These are phyloP conservation scores for Xanthostigma xanthostigma DNA, from an alignment of 2,888 invertebrate species.

Conservation along the genomic window DNA sequence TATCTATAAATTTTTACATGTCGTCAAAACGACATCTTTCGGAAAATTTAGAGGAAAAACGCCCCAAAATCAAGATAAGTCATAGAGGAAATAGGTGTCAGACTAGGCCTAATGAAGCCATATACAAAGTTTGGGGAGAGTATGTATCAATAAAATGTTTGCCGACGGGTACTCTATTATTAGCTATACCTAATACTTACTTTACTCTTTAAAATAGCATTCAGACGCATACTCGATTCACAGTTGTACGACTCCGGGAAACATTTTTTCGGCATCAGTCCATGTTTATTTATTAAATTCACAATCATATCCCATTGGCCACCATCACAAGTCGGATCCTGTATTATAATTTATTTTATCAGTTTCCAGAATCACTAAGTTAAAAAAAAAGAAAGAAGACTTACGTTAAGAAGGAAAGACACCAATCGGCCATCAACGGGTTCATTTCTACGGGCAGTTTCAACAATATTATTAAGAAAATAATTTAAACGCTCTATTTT, in stretches of 20 bases:
- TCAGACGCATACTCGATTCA: conserved; percentile 59
- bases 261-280: conserved; percentile 75
- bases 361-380: too few relatives aligned
- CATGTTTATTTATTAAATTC: conserved; percentile 74
- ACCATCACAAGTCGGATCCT: conserved; percentile 73
- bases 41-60: too few relatives aligned
- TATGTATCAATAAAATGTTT: too few relatives aligned
- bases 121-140: too few relatives aligned
- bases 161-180: too few relatives aligned
- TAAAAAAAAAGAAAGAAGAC: conserved; percentile 9
- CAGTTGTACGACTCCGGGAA: conserved; percentile 74
- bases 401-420: conserved; percentile 56
- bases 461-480: conserved; percentile 68
- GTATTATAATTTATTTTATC: conserved; percentile 10
- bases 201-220: conserved; percentile 67
- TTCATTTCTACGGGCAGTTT: conserved; percentile 59
- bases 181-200: conserved; percentile 26
- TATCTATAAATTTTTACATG: too few relatives aligned
- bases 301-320: conserved; percentile 91
- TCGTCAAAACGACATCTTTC: too few relatives aligned
- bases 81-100: too few relatives aligned
- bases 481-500: conserved; percentile 81
- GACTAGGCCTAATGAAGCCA: too few relatives aligned
- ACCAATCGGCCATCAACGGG: conserved; percentile 63
- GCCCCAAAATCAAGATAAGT: too few relatives aligned